Percentiles rank a stretch among this genome's conserved stretches.
phyloP scores from a whole-genome alignment of 2,113 vertebrate genomes.

The Cebidichthys violaceus region DNA sequence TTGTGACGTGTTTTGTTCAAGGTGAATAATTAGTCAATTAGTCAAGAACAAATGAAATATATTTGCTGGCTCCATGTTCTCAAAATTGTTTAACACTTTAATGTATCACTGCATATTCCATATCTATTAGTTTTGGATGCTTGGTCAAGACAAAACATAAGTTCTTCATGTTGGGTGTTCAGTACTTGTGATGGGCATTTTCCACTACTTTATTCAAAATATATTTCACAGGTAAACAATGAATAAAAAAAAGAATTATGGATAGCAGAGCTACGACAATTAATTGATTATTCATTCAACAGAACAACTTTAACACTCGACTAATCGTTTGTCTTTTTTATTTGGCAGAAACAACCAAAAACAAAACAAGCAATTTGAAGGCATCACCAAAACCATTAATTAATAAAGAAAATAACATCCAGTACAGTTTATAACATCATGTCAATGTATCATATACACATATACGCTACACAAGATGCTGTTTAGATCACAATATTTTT shows the following conservation, averaged over 20 bases:
- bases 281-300: neutral
- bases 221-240: neutral
- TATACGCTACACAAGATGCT: neutral
- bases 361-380: neutral
- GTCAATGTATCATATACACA: neutral
- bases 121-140: neutral
- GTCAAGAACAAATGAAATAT: neutral
- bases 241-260: neutral
- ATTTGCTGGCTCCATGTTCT: neutral
- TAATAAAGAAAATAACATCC: neutral
- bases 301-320: neutral
- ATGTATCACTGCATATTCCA: no score
- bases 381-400: no score
- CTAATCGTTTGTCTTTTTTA: neutral
- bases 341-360: neutral
- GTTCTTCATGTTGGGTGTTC: neutral
- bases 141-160: neutral
- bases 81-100: neutral
- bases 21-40: neutral
- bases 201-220: neutral
- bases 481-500: neutral
- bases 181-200: no score
- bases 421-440: neutral
- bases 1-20: neutral
- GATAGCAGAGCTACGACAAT: neutral